Evolutionary conservation across 2,888 invertebrate genomes (phyloP), one percentile per base, ranked within the genome.

Genomic region (Patella caerulea): DNA sequence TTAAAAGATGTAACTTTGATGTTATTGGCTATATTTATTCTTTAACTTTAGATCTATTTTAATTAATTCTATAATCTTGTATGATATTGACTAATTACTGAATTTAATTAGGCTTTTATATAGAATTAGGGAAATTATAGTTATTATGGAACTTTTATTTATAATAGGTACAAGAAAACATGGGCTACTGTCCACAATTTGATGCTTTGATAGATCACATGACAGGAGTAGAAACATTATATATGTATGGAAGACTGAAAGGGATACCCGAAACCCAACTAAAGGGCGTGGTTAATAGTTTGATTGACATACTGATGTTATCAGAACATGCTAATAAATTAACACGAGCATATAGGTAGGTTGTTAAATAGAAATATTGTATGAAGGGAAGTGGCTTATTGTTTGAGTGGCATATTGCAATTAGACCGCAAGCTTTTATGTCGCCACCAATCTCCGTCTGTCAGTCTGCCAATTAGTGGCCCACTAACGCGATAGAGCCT

Each of bases 161-260:
- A 45, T 45, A 45, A 4, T 91, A 95, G 94, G 96, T 95, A 88
- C 93, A 95, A 74, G 93, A 94, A 76, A 93, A 94, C 81, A 94
- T 97, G 89, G 96, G 97, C 52, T 98, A 98, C 92, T 98, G 98
- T 91, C 97, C 98, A 0, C 98, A 98, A 93, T 95, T 95, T 90
- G 95, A 95, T 92, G 96, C 96, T 0, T 92, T 97, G 72, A 95
- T 97, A 87, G 94, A 94, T 78, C 95, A 95, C 87, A 93, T 96
- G 90, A 96, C 96, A 12, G 95, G 96, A 0, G 92, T 93, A 78
- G 95, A 97, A 89, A 95, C 95, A 88, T 92, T 98, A 71, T 92
- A 91, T 73, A 93, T 96, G 81, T 94, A 96, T 91, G 95, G 95
- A 2, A 92, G 94, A 14, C 92, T 98, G 73, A 93, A 96, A 14